phyloP scores from a whole-genome alignment of 2,888 invertebrate species.

The Sthenelais limicola region DNA sequence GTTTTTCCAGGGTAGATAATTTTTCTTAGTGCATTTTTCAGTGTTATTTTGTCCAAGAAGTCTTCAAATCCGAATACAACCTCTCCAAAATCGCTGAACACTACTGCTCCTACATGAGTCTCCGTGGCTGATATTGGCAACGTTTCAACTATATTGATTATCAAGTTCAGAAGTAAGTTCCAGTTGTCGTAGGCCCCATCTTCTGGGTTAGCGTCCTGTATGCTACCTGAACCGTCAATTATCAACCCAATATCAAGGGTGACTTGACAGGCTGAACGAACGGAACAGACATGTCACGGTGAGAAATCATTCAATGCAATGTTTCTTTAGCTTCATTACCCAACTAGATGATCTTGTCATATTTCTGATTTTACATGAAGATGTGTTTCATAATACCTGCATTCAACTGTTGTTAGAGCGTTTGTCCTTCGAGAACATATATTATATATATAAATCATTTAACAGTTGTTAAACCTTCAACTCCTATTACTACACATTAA shows the following conservation, averaged over 20 bases:
- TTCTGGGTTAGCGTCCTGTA: conserved; percentile 9
- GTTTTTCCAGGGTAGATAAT: conserved; percentile 9
- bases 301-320: too few relatives aligned
- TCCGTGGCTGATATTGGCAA: background rate
- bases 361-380: too few relatives aligned
- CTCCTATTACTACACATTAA: too few relatives aligned
- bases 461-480: too few relatives aligned
- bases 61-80: background rate
- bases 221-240: conserved; percentile 24
- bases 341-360: too few relatives aligned
- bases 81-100: conserved; percentile 21
- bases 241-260: background rate
- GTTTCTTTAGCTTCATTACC: too few relatives aligned
- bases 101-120: conserved; percentile 4
- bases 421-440: too few relatives aligned
- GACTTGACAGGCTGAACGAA: too few relatives aligned
- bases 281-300: too few relatives aligned
- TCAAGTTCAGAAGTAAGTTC: conserved; percentile 20
- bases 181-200: conserved; percentile 27
- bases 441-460: too few relatives aligned
- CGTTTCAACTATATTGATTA: background rate
- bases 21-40: background rate
- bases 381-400: too few relatives aligned
- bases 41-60: background rate
- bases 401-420: too few relatives aligned